These are phyloP conservation scores for Syrrhaptes paradoxus DNA, from an alignment of 2,113 vertebrate genomes.

Conservation along the genomic window DNA sequence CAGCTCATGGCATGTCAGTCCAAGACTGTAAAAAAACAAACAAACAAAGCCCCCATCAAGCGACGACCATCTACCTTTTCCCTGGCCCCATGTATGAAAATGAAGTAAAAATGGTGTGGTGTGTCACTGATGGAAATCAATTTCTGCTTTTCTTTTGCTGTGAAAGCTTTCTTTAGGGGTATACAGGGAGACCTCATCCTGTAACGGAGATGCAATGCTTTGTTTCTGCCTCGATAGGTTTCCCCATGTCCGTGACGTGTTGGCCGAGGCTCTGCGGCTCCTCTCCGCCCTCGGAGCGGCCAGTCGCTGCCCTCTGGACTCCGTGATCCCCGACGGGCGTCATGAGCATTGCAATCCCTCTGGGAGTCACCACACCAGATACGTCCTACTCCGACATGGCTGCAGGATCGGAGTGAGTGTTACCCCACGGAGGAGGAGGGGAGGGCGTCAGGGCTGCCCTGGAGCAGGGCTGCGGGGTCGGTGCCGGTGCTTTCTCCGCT, in stretches of 20 bases:
- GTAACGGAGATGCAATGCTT: slow-evolving; percentile 12
- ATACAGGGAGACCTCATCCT: neutral
- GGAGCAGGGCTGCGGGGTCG: neutral
- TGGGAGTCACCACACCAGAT: slow-evolving; percentile 99
- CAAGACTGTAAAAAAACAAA: neutral
- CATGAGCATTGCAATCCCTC: slow-evolving; percentile 99
- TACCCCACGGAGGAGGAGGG: neutral
- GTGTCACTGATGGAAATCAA: neutral
- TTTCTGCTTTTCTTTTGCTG: slow-evolving; percentile 5
- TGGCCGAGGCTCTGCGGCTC: slow-evolving; percentile 89
- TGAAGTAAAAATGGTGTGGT: neutral
- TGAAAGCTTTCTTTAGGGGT: neutral
- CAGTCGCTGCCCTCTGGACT: slow-evolving; percentile 88
- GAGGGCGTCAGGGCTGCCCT: neutral
- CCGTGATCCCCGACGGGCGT: slow-evolving; percentile 96
- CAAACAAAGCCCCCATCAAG: neutral
- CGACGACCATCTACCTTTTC: neutral
- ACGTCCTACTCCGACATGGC: slow-evolving; percentile 99
- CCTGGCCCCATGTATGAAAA: neutral
- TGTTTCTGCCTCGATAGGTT: slow-evolving; percentile 79
- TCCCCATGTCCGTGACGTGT: slow-evolving; percentile 96
- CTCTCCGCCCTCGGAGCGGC: slow-evolving; percentile 91
- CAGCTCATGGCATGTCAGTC: neutral
- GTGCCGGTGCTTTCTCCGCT: neutral
- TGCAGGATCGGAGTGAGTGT: slow-evolving; percentile 99